A percentile compares a stretch with the other conserved stretches of the same genome.
Evolutionary conservation across 64 coral and sea anemone genomes (phyloP).

Genomic region (Cladopsammia gracilis): DNA sequence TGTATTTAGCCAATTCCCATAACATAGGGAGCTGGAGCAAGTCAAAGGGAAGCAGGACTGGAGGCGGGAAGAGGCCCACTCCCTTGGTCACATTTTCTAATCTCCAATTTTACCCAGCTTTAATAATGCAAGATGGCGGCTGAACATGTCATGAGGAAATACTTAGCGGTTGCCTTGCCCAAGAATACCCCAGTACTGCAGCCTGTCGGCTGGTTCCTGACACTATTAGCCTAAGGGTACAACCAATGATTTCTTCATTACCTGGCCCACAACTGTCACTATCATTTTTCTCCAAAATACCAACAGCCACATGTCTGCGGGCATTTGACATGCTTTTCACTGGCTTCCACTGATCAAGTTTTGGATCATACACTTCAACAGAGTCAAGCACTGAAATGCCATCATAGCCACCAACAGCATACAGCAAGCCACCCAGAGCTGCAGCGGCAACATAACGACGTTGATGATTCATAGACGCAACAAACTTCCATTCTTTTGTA

Average conservation of each 20-base stretch:
- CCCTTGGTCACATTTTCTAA: no score
- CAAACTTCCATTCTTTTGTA: conserved; percentile 88
- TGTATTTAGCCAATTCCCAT: no score
- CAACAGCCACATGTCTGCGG: conserved; percentile 85
- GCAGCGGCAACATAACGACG: conserved; percentile 89
- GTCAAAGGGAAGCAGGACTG: no score
- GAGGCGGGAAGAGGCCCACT: no score
- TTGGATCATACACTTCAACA: conserved; percentile 90
- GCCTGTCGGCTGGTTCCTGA: no score
- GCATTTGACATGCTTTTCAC: conserved; percentile 65
- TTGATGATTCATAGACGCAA: conserved; percentile 77
- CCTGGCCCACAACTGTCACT: conserved; percentile 19
- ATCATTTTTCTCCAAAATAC: conserved; percentile 55
- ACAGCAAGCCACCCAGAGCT: conserved; percentile 70
- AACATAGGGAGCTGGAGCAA: no score
- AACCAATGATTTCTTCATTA: not conserved
- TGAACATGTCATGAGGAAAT: no score
- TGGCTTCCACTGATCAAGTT: conserved; percentile 81
- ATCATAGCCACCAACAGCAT: conserved; percentile 95
- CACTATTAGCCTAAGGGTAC: no score
- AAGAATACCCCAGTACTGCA: no score
- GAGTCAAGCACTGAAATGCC: conserved; percentile 78
- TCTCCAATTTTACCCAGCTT: no score
- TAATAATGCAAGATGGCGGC: no score
- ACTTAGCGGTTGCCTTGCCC: no score